These are phyloP conservation scores for human DNA, from an alignment of 2,113 vertebrate species.

Conservation along the genomic window GRCh38 chr22:20250001-20250500, in stretches of 20 bases:
- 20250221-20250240: background rate
- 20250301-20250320: background rate
- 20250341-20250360: background rate
- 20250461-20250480: background rate
- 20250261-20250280: background rate
- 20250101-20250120: background rate
- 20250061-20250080: background rate
- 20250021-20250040: no score
- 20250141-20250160: accelerated
- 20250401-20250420: background rate
- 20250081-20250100: background rate
- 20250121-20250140: background rate
- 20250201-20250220: background rate
- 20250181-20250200: background rate
- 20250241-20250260: background rate
- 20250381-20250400: background rate
- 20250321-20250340: background rate
- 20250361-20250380: background rate
- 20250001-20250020: background rate
- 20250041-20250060: background rate
- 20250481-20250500: background rate
- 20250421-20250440: background rate
- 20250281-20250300: background rate
- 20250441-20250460: background rate
- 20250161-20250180: background rate